Percentiles rank a stretch among this genome's conserved stretches.
These are phyloP conservation scores for Burhinus oedicnemus DNA, from an alignment of 2,113 vertebrate species.

Conservation along the genomic window DNA sequence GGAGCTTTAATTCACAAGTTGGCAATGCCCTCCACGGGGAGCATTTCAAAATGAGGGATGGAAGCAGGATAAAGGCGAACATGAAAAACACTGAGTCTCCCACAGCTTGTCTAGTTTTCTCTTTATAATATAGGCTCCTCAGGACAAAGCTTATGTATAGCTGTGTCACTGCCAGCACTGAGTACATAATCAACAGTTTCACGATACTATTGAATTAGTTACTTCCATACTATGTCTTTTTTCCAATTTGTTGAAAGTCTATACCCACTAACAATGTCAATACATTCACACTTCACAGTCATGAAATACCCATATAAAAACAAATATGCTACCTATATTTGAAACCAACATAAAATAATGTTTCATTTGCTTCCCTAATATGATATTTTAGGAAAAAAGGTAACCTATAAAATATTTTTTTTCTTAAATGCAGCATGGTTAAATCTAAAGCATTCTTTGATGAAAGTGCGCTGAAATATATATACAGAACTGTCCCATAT, in stretches of 20 bases:
- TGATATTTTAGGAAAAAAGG: neutral
- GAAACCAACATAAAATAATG: neutral
- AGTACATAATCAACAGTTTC: neutral
- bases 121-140: neutral
- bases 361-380: neutral
- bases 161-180: neutral
- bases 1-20: constrained; percentile 32
- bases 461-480: neutral
- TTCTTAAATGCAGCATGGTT: neutral
- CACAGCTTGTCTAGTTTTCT: neutral
- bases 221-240: neutral
- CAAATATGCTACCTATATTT: neutral
- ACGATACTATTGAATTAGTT: neutral
- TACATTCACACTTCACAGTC: neutral
- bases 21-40: neutral
- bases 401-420: neutral
- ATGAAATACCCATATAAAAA: neutral
- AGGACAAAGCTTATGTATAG: neutral
- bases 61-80: neutral
- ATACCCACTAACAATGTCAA: neutral
- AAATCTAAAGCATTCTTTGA: neutral
- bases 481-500: neutral
- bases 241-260: neutral
- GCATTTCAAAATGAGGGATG: constrained; percentile 1
- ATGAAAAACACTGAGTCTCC: neutral